Evolutionary conservation across 1,140 invertebrate species (phyloP).

Genomic region (Zaprionus inermis): DNA sequence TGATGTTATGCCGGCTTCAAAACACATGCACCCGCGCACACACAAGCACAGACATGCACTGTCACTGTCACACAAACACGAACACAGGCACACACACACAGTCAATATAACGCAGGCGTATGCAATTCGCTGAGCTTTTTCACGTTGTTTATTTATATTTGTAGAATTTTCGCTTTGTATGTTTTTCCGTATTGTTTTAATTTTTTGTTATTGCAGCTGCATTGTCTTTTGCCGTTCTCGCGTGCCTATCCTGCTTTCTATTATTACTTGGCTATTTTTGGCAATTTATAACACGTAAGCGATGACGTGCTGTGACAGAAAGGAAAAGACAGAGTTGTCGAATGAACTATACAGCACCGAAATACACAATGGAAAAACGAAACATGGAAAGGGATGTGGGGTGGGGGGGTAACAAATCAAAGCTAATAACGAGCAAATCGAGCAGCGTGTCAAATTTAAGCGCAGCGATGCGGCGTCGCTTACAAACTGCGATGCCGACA

Average conservation of each 20-base stretch:
- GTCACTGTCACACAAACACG: neutral
- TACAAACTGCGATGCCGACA: slow-evolving; percentile 15
- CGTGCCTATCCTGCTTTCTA: neutral
- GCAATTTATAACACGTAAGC: slow-evolving; percentile 38
- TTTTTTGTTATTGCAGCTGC: slow-evolving; percentile 15
- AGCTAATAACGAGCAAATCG: slow-evolving; percentile 28
- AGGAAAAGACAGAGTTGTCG: neutral
- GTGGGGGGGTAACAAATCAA: slow-evolving; percentile 1
- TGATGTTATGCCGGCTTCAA: slow-evolving; percentile 35
- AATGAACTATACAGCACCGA: neutral
- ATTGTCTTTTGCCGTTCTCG: slow-evolving; percentile 20
- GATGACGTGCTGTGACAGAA: slow-evolving; percentile 16
- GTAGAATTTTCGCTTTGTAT: slow-evolving; percentile 13
- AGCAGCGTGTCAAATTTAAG: slow-evolving; percentile 31
- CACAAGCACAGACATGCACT: neutral
- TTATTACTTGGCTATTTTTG: slow-evolving; percentile 45
- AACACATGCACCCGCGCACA: slow-evolving; percentile 25
- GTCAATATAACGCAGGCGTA: slow-evolving; percentile 35
- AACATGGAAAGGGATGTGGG: neutral
- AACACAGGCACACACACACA: slow-evolving; percentile 5
- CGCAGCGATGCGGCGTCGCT: slow-evolving; percentile 19
- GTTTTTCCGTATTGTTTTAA: neutral
- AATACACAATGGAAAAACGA: neutral
- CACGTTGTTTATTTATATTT: neutral
- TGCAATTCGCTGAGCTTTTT: slow-evolving; percentile 5